Percentiles rank a stretch among this genome's conserved stretches.
These are phyloP conservation scores for Synanthedon tipuliformis DNA, from an alignment of 2,888 invertebrate species.

Conservation along the genomic window DNA sequence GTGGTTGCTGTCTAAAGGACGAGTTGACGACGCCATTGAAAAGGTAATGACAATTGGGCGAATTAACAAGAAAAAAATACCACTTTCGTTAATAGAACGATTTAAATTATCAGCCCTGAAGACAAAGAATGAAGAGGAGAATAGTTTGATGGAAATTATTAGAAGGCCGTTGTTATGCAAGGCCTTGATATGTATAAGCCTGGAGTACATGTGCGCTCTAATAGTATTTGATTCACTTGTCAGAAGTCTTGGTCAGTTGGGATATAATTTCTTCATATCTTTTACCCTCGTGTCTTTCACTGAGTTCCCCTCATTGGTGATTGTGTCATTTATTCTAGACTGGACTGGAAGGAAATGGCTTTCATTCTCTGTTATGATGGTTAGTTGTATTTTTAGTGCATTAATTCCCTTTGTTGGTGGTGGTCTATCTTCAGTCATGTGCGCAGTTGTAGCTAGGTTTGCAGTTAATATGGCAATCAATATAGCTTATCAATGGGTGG, in stretches of 20 bases:
- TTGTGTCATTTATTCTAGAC: conserved; percentile 40
- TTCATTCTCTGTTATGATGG: conserved; percentile 16
- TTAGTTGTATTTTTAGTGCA: conserved; percentile 29
- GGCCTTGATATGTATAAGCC: conserved; percentile 30
- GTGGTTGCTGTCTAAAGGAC: conserved; percentile 42
- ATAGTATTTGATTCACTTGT: conserved; percentile 40
- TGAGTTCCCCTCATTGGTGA: conserved; percentile 38
- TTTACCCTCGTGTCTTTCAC: conserved; percentile 44
- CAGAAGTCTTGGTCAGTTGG: conserved; percentile 32
- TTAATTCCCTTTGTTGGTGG: conserved; percentile 26
- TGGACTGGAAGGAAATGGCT: conserved; percentile 37
- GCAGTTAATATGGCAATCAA: conserved; percentile 36
- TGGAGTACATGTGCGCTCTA: conserved; percentile 32
- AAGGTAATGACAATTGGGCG: conserved; percentile 30
- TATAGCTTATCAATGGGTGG: conserved; percentile 37
- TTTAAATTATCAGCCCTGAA: conserved; percentile 21
- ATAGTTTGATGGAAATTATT: conserved; percentile 25
- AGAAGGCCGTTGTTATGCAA: conserved; percentile 29
- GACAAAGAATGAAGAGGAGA: conserved; percentile 12
- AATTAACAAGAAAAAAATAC: conserved; percentile 32
- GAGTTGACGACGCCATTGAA: conserved; percentile 32
- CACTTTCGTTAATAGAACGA: conserved; percentile 25
- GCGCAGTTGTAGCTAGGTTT: conserved; percentile 44
- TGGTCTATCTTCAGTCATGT: conserved; percentile 35
- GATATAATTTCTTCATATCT: conserved; percentile 45